Conservation (phyloP, 1,140 invertebrate genomes). For the Pogonus chalceus region DNA sequence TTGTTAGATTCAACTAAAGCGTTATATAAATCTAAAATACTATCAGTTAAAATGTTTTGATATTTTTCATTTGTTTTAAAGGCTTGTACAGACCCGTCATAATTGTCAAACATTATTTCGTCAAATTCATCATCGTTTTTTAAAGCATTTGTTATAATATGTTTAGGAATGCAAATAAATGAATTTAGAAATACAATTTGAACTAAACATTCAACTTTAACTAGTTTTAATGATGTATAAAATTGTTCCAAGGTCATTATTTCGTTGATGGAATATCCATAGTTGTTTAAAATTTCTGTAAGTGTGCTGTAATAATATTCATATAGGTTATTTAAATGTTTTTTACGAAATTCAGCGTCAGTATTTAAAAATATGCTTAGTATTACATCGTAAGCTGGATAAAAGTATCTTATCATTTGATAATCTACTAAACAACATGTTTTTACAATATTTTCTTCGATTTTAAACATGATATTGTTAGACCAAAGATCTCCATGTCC, state of each 20-base stretch:
- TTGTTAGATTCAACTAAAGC: too few relatives aligned
- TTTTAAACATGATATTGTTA: background rate
- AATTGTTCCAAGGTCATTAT: background rate
- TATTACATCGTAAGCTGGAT: background rate
- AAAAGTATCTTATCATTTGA: background rate
- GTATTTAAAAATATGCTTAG: background rate
- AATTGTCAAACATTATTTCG: too few relatives aligned
- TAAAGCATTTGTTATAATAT: too few relatives aligned
- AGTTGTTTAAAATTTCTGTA: background rate
- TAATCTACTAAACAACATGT: background rate
- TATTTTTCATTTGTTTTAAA: too few relatives aligned
- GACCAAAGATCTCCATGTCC: background rate
- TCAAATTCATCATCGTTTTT: too few relatives aligned
- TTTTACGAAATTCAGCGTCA: background rate
- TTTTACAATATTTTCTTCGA: background rate
- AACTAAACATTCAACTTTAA: background rate
- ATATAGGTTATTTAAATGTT: background rate
- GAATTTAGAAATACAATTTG: too few relatives aligned
- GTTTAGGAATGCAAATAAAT: too few relatives aligned
- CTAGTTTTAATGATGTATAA: background rate
- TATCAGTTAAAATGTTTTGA: too few relatives aligned
- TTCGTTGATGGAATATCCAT: background rate
- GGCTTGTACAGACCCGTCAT: too few relatives aligned
- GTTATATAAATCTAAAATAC: too few relatives aligned
- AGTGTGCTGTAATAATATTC: background rate